These are phyloP conservation scores for Andinoacara biseriatus DNA, from an alignment of 2,113 vertebrate genomes.

Conservation along the genomic window DNA sequence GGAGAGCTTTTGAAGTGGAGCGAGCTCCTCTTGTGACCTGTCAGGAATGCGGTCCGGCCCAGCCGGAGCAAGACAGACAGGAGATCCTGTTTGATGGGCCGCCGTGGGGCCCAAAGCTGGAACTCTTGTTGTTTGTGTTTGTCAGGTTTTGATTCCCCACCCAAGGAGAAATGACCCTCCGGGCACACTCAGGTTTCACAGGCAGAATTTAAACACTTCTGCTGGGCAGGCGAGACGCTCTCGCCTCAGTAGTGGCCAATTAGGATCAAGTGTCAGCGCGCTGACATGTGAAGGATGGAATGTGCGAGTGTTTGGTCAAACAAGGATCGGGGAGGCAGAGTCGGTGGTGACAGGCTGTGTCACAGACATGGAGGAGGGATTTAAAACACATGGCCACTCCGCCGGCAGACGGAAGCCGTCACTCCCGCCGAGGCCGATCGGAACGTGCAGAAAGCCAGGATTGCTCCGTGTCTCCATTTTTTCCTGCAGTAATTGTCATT, in stretches of 20 bases:
- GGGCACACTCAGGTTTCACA: conserved; percentile 65
- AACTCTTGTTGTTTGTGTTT: conserved; percentile 63
- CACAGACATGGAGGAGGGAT: conserved; percentile 56
- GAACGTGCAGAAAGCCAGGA: conserved; percentile 6
- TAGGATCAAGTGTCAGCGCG: conserved; percentile 76
- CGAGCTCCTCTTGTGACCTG: conserved; percentile 52
- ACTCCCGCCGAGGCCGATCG: conserved; percentile 6
- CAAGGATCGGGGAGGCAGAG: conserved; percentile 53
- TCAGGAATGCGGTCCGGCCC: conserved; percentile 42
- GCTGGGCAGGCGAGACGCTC: conserved; percentile 43
- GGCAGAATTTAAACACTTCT: conserved; percentile 65
- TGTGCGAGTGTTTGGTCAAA: conserved; percentile 61
- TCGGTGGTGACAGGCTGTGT: conserved; percentile 66
- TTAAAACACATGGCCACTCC: conserved; percentile 66
- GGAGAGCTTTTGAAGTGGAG: conserved; percentile 43
- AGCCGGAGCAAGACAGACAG: neutral
- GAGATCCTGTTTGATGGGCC: conserved; percentile 49
- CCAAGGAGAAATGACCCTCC: conserved; percentile 61
- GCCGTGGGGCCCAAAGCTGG: conserved; percentile 36
- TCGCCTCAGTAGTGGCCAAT: conserved; percentile 66
- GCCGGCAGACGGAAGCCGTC: conserved; percentile 54
- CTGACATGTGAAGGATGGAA: conserved; percentile 79
- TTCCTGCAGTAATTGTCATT: neutral
- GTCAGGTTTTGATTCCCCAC: conserved; percentile 63
- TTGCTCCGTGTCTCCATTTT: neutral